Conservation (phyloP, 1,140 invertebrate genomes). For the Euborellia annulipes region DNA sequence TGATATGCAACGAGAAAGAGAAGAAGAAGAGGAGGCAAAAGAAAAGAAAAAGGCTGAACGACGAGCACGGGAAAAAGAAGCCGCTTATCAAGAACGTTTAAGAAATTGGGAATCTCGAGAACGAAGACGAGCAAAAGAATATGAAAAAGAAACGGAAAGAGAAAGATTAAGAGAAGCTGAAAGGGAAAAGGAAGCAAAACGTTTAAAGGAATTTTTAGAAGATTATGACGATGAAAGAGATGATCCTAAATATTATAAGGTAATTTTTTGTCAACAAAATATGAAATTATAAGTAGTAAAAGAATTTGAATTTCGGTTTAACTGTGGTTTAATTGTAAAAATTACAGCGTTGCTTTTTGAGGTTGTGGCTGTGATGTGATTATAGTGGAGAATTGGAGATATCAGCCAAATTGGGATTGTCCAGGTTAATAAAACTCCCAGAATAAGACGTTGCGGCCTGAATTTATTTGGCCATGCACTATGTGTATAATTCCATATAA, state of each 20-base stretch:
- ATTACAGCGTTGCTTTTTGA: too few relatives aligned
- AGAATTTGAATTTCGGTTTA: too few relatives aligned
- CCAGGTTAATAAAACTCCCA: too few relatives aligned
- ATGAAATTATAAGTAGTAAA: too few relatives aligned
- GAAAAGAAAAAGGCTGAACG: conserved; percentile 82
- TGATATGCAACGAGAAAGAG: conserved; percentile 55
- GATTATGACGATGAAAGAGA: conserved; percentile 97
- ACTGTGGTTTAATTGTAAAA: too few relatives aligned
- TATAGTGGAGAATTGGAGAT: too few relatives aligned
- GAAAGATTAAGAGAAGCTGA: conserved; percentile 71
- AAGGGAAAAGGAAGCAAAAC: conserved; percentile 73
- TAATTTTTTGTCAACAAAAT: too few relatives aligned
- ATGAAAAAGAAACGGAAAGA: conserved; percentile 77
- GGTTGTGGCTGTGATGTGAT: too few relatives aligned
- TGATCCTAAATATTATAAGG: conserved; percentile 91
- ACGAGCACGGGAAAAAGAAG: conserved; percentile 82
- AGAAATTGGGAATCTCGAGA: conserved; percentile 88
- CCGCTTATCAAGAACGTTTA: conserved; percentile 71
- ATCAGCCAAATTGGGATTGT: too few relatives aligned
- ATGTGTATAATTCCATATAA: too few relatives aligned
- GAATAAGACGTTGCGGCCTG: too few relatives aligned
- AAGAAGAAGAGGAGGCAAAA: conserved; percentile 79
- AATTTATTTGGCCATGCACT: too few relatives aligned
- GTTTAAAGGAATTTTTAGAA: conserved; percentile 92
- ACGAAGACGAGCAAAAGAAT: conserved; percentile 80